Conservation (phyloP, 64 coral and sea anemone genomes). For the Pocillopora damicornis region DNA sequence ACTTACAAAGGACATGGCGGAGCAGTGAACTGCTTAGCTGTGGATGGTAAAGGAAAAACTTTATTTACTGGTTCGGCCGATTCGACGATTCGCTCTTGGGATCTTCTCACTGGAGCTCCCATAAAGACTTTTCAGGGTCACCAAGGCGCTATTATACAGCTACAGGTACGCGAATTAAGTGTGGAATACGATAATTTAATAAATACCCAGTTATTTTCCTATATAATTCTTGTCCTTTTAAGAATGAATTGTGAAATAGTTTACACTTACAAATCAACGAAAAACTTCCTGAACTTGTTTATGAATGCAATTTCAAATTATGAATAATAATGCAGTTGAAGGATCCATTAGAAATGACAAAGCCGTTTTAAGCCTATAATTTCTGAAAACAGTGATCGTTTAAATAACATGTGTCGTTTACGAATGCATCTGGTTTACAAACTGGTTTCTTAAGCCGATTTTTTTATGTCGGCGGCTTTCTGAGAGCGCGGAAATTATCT, state of each 20-base stretch:
- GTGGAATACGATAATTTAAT: neutral
- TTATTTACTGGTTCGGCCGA: conserved; percentile 92
- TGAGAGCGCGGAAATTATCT: neutral
- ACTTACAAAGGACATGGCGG: conserved; percentile 86
- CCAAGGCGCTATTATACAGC: conserved; percentile 55
- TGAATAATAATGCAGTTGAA: conserved; percentile 9
- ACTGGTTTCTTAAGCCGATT: neutral
- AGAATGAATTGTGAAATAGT: conserved; percentile 7
- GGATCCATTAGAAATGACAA: conserved; percentile 9
- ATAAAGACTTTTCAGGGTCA: conserved; percentile 79
- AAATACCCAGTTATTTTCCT: conserved; percentile 1
- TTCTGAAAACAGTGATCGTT: neutral
- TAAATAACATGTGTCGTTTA: neutral
- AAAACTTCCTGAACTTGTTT: neutral
- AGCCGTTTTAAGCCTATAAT: conserved; percentile 23
- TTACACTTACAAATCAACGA: conserved; percentile 7
- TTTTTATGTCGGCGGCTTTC: neutral
- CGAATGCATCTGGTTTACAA: neutral
- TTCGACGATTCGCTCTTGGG: conserved; percentile 79
- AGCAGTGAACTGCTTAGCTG: conserved; percentile 81
- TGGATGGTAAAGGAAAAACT: conserved; percentile 76
- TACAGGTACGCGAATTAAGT: conserved; percentile 65
- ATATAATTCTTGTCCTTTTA: neutral
- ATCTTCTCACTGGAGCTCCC: conserved; percentile 68
- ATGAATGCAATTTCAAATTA: neutral